phyloP scores from a whole-genome alignment of 2,113 vertebrate species.

The Elaphurus davidianus region DNA sequence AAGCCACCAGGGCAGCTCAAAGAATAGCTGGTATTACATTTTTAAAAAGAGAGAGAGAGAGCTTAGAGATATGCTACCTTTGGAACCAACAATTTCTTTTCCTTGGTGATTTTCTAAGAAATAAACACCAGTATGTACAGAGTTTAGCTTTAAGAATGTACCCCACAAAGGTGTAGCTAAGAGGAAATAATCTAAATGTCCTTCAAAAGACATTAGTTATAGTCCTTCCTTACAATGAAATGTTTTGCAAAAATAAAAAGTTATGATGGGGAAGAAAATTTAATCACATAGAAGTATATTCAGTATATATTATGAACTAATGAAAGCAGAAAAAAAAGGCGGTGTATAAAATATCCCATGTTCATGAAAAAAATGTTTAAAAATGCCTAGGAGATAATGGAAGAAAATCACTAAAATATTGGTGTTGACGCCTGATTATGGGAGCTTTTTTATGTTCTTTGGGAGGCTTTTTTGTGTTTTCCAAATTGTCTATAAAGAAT shows the following conservation, averaged over 20 bases:
- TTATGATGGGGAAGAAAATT: not conserved
- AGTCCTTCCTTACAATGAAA: not conserved
- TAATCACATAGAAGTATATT: slow-evolving; percentile 12
- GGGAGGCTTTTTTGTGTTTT: not conserved
- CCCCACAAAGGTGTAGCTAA: not conserved
- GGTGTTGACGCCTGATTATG: not conserved
- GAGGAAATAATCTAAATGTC: not conserved
- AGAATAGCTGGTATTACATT: not conserved
- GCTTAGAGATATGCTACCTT: not conserved
- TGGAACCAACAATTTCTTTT: not conserved
- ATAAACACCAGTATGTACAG: not conserved
- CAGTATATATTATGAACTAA: not conserved
- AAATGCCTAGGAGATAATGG: not conserved
- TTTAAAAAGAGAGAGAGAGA: not conserved
- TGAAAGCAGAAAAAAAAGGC: not conserved
- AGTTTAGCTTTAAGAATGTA: not conserved
- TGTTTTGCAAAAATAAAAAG: not conserved
- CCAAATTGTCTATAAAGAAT: not conserved
- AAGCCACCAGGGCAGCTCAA: not conserved
- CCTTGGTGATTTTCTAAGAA: slow-evolving; percentile 2
- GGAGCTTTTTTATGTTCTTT: not conserved
- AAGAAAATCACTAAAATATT: not conserved
- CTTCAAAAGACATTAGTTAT: not conserved
- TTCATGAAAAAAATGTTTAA: not conserved
- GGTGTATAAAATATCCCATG: not conserved